Evolutionary conservation across 2,797 vertebrate genomes (phyloP), one percentile per base, ranked within the genome.

Genomic region (Takifugu rubripes): DNA sequence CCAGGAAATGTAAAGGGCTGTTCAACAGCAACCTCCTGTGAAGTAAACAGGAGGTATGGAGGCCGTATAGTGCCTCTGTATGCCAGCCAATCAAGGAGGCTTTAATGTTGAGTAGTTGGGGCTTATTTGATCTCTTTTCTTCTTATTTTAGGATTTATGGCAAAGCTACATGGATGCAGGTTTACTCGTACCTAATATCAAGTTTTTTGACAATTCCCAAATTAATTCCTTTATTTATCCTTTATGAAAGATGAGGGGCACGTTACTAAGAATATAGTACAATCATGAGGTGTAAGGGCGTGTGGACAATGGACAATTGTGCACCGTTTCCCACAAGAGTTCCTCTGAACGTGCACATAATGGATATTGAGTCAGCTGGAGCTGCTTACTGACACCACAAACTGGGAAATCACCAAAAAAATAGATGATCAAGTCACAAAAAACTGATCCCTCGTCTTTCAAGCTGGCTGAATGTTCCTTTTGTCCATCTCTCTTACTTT

Each of bases 281-380:
- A 64, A 68, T 33, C 33, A 33, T 33, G 77, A 83, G 79, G 81
- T 84, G 82, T 57, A 67, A 47, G 10, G 58, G 21, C 52, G 72
- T 24, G 29, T 55, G 59, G 66, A 84, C 80, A 79, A 82, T 68
- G 45, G 75, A 2, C 53, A 64, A 81, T 79, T 59, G 81, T 85
- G 78, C 50, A 27, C 26, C 44, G 21, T 36, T 49, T 62, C 43
- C 47, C 25, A n/a, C 36, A 48, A 53, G 16, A 42, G 56, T 65
- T 85, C 72, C 78, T 59, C 17, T 43, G 53, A 52, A 49, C 52
- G 27, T 70, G 33, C 17, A 57, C 56, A 48, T 51, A 58, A 29
- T 44, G 12, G 48, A 36, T 14, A 55, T 1, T 64, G 49, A 71
- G 12, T 50, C 6, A 14, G 12, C 5, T 49, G 6, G 25, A 55